phyloP scores from a whole-genome alignment of 2,113 vertebrate genomes.

The Trichechus manatus region DNA sequence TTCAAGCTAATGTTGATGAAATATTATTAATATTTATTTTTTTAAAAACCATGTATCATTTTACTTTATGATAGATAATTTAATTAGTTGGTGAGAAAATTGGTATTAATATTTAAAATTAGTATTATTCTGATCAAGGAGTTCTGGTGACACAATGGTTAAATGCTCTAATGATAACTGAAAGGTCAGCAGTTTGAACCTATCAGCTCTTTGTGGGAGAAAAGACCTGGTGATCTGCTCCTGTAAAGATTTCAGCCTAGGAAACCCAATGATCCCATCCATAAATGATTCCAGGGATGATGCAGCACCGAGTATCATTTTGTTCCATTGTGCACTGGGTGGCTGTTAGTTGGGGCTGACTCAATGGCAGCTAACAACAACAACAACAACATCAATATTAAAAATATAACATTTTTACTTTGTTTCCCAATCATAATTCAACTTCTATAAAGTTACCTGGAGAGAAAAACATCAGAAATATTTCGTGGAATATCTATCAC shows the following conservation, averaged over 20 bases:
- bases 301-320: no score
- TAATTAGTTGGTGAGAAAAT: neutral
- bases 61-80: neutral
- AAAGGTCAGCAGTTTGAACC: no score
- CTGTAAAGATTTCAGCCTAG: no score
- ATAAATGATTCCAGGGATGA: no score
- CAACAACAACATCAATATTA: neutral
- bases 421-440: neutral
- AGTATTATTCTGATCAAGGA: neutral
- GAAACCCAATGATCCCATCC: no score
- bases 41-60: neutral
- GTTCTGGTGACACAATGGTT: no score
- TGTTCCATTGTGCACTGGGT: no score
- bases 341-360: no score
- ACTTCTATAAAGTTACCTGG: neutral
- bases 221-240: no score
- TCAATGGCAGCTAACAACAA: no score
- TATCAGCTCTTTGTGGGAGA: no score
- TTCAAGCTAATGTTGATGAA: neutral
- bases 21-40: neutral
- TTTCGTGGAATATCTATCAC: neutral
- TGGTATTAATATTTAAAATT: neutral
- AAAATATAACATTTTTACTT: neutral
- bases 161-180: no score
- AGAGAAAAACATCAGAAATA: neutral